Percentiles rank a stretch among this genome's conserved stretches.
Conservation (phyloP, 2,113 vertebrate species). For the Orientallactaga bullata region DNA sequence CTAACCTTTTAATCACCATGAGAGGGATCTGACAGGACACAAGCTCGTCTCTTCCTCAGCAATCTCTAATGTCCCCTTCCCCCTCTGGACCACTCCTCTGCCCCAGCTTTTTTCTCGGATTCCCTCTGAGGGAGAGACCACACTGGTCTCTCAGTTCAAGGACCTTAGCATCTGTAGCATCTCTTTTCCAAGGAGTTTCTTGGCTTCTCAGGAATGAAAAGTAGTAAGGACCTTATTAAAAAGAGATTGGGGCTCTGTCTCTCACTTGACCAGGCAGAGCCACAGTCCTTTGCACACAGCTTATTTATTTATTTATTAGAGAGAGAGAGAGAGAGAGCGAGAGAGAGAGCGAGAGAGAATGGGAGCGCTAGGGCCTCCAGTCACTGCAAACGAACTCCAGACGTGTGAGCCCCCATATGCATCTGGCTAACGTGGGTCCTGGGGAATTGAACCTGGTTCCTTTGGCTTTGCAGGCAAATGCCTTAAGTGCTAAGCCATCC, state of each 20-base stretch:
- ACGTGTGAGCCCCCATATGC: no score
- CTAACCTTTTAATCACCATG: background rate
- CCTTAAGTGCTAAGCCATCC: no score
- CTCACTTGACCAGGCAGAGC: background rate
- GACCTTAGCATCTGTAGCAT: background rate
- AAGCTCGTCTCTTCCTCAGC: background rate
- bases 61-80: background rate
- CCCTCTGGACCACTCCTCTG: background rate
- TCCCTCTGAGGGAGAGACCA: background rate
- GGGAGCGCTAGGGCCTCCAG: no score
- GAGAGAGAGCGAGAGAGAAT: no score
- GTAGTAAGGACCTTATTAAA: background rate
- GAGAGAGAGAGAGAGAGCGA: no score
- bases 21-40: background rate
- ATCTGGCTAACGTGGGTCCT: no score
- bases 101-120: constrained; percentile 8
- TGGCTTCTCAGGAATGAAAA: constrained; percentile 40
- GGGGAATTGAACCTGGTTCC: no score
- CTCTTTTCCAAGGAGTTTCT: background rate
- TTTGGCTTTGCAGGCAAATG: no score
- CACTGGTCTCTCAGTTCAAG: background rate
- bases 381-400: no score
- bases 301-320: no score
- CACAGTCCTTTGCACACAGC: background rate
- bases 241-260: background rate